Evolutionary conservation across 1,140 invertebrate species (phyloP), one percentile per base, ranked within the genome.

Genomic region (Geopemphigus sp.): DNA sequence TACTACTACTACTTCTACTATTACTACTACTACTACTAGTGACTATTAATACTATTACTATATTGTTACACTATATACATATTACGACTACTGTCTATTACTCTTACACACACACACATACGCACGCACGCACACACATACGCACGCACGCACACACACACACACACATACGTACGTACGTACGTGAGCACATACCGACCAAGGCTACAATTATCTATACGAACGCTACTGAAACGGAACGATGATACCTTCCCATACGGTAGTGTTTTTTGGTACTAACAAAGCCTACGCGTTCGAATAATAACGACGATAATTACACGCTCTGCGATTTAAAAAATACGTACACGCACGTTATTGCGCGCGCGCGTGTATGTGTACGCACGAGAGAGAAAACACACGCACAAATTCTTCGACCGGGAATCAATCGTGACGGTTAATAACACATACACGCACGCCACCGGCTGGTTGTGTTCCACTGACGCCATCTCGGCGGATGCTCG

Each of bases 161-260:
- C 32, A 39, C 32, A 39, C 32, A 39, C 32, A 39, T n/a, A n/a
- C n/a, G n/a, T n/a, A n/a, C n/a, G n/a, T n/a, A n/a, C n/a, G n/a
- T n/a, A n/a, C n/a, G n/a, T n/a, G n/a, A n/a, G n/a, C 32, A 39
- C 32, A 39, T 8, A 8, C 32, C 8, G 32, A 45, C 73, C 73
- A 76, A 76, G 73, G 73, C 56, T 32, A 47, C 47, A 59, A 50
- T 63, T 59, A 76, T 76, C 29, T 76, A 50, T 59, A 76, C 14
- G 12, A 76, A 76, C 32, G 32, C 57, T 61, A 78, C 74, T 78
- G 74, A 78, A 78, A 78, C 74, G 74, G 74, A 78, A 63, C 74
- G 57, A 50, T 22, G 14, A 17, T 24, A 63, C 73, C 11, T 11
- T 10, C 63, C 61, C 45, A 14, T 39, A 78, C 39, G 26, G 57